These are phyloP conservation scores for Scopus umbretta DNA, from an alignment of 2,113 vertebrate genomes.

Conservation along the genomic window DNA sequence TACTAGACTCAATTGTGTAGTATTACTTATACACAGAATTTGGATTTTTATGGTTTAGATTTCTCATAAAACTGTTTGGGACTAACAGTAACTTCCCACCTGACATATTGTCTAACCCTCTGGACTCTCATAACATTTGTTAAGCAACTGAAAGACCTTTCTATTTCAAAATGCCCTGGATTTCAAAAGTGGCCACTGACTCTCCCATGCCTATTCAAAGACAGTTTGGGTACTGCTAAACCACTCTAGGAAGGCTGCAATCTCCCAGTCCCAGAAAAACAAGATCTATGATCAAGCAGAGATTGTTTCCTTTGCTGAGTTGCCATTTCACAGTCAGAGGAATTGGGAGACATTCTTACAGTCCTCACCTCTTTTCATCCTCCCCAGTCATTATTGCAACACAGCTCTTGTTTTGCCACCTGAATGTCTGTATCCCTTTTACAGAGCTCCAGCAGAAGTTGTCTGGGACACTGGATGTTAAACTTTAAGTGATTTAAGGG, in stretches of 20 bases:
- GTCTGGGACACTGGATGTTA: background rate
- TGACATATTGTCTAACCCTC: slow-evolving; percentile 25
- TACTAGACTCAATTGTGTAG: slow-evolving; percentile 41
- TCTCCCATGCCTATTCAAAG: background rate
- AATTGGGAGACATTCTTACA: background rate
- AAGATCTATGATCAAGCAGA: background rate
- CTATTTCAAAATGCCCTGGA: background rate
- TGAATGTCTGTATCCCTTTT: background rate
- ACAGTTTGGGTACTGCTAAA: background rate
- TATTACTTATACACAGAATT: slow-evolving; percentile 27
- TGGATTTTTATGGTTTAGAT: background rate
- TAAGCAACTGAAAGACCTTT: background rate
- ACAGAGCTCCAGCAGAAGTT: background rate
- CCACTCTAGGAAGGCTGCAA: background rate
- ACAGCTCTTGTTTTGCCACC: background rate
- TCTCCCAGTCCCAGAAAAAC: background rate
- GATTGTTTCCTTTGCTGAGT: background rate
- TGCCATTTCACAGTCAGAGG: background rate
- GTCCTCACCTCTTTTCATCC: background rate
- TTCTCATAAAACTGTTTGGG: slow-evolving; percentile 22
- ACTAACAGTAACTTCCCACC: slow-evolving; percentile 10
- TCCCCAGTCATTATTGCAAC: background rate
- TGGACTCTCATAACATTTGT: background rate
- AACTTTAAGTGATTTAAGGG: background rate
- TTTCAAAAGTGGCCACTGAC: background rate